A percentile compares a stretch with the other conserved stretches of the same genome.
Evolutionary conservation across 2,113 vertebrate genomes (phyloP).

Genomic region (Microtus montanus): DNA sequence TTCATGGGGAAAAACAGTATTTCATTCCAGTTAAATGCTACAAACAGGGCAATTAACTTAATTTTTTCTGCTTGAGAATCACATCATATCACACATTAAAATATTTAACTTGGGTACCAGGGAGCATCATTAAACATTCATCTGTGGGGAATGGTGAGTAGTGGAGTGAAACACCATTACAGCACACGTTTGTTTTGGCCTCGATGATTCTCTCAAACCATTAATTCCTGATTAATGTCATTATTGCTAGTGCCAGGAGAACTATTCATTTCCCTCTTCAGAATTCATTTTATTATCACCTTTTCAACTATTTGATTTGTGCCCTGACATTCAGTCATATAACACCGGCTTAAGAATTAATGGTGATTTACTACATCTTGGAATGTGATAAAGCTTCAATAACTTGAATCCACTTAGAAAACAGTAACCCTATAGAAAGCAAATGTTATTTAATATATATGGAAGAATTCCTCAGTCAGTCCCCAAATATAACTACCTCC

Average conservation of each 20-base stretch:
- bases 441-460: background rate
- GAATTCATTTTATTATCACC: constrained; percentile 15
- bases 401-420: constrained; percentile 19
- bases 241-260: constrained; percentile 42
- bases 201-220: constrained; percentile 23
- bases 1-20: constrained; percentile 42
- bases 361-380: constrained; percentile 29
- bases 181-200: constrained; percentile 33
- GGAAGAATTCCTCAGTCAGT: background rate
- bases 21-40: constrained; percentile 60
- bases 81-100: constrained; percentile 58
- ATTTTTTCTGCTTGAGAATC: constrained; percentile 58
- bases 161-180: constrained; percentile 28
- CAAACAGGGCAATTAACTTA: constrained; percentile 54
- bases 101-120: constrained; percentile 52
- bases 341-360: background rate
- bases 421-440: background rate
- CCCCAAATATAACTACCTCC: background rate
- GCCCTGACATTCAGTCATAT: background rate
- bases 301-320: background rate
- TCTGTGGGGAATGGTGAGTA: background rate
- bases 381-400: background rate
- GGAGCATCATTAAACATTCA: constrained; percentile 49
- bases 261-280: background rate
- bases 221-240: constrained; percentile 50